These are phyloP conservation scores for Myzus persicae DNA, from an alignment of 1,140 invertebrate species.

Conservation along the genomic window DNA sequence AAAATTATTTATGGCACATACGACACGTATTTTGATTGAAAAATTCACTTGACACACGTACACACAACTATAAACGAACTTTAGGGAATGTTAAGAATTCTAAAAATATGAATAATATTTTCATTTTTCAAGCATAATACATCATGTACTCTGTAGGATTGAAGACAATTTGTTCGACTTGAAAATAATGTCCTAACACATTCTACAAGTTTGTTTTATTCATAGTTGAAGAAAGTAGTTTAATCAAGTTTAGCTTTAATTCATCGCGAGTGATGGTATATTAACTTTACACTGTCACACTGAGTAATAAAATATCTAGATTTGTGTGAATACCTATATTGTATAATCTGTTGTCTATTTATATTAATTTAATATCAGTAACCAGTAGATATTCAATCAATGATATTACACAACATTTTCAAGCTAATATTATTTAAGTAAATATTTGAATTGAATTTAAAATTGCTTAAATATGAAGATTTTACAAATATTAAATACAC, in stretches of 20 bases:
- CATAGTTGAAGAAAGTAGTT: not conserved
- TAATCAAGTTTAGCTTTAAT: not conserved
- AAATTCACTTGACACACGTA: not conserved
- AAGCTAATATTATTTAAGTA: too few species aligned
- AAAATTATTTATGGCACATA: conserved; percentile 32
- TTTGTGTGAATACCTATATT: too few species aligned
- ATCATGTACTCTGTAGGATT: not conserved
- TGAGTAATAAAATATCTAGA: too few species aligned
- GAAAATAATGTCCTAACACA: not conserved
- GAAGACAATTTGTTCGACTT: not conserved
- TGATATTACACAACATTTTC: too few species aligned
- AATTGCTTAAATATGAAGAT: not conserved
- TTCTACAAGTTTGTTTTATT: not conserved
- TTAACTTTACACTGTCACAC: not conserved
- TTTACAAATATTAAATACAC: too few species aligned
- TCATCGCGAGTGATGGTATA: not conserved
- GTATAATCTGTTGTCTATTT: too few species aligned
- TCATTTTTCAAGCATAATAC: not conserved
- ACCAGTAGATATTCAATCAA: too few species aligned
- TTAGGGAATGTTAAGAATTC: conserved; percentile 24
- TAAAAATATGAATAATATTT: conserved; percentile 38
- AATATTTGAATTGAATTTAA: not conserved
- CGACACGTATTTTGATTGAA: conserved; percentile 20
- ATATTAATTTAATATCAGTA: too few species aligned
- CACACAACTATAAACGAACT: conserved; percentile 12